Conservation (phyloP, 1,140 invertebrate species). For the Microplitis mediator region DNA sequence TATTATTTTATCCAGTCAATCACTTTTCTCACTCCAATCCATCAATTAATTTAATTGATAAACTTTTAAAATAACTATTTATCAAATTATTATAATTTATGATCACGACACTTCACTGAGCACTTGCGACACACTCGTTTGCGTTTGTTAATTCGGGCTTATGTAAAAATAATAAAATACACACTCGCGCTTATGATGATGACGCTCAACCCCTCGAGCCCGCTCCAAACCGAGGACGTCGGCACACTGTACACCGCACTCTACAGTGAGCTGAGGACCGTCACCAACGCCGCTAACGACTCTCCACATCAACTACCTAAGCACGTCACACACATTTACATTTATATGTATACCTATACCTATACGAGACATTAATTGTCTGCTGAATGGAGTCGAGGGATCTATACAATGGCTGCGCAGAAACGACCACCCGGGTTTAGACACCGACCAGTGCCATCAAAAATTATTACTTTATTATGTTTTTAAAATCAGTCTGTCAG, state of each 20-base stretch:
- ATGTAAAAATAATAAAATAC: neutral
- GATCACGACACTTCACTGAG: too few species aligned
- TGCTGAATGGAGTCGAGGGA: too few species aligned
- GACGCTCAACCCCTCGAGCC: neutral
- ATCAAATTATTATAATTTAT: too few species aligned
- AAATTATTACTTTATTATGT: too few species aligned
- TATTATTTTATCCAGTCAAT: too few species aligned
- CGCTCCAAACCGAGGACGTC: conserved; percentile 27
- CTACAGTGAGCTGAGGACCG: conserved; percentile 28
- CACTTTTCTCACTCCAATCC: too few species aligned
- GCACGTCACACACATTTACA: conserved; percentile 4
- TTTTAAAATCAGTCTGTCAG: too few species aligned
- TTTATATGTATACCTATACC: neutral
- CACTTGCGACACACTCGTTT: neutral
- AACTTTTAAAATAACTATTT: too few species aligned
- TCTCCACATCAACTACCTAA: neutral
- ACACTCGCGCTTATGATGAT: neutral
- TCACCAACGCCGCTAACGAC: conserved; percentile 20
- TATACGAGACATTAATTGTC: neutral
- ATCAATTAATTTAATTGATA: too few species aligned
- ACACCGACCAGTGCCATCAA: too few species aligned
- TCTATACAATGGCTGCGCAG: too few species aligned
- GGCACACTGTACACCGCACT: conserved; percentile 30
- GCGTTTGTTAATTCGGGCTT: neutral
- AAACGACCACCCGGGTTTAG: too few species aligned